Evolutionary conservation across 2,113 vertebrate genomes (phyloP).

Genomic region (Petrocephalus microphthalmus): DNA sequence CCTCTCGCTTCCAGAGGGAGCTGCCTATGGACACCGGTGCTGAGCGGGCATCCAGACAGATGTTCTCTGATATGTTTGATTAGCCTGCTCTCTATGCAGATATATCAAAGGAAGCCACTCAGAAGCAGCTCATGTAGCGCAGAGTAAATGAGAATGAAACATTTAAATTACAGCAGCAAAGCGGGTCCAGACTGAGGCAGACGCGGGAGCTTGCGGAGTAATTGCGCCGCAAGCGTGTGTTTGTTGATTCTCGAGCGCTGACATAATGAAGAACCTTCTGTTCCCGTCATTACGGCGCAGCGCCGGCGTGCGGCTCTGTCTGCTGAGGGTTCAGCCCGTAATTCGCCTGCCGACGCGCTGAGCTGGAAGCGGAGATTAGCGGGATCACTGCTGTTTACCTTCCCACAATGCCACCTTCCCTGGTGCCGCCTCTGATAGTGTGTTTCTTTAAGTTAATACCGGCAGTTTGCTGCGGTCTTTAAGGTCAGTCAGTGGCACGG

Average conservation of each 20-base stretch:
- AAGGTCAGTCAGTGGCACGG: background rate
- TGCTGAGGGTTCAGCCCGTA: background rate
- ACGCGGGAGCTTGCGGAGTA: background rate
- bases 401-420: background rate
- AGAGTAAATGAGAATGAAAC: conserved; percentile 8
- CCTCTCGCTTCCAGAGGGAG: conserved; percentile 23
- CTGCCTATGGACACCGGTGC: background rate
- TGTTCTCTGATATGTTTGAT: conserved; percentile 39
- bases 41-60: conserved; percentile 28
- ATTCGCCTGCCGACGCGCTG: background rate
- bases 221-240: background rate
- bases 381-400: background rate
- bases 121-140: conserved; percentile 9
- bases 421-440: background rate
- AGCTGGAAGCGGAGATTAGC: background rate
- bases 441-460: background rate
- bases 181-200: background rate
- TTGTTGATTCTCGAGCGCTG: background rate
- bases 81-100: conserved; percentile 39
- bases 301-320: background rate
- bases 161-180: background rate
- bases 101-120: conserved; percentile 38
- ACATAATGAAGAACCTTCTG: conserved; percentile 16
- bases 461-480: background rate
- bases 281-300: background rate